These are phyloP conservation scores for Pantherophis vulpinus DNA, from an alignment of 2,797 vertebrate genomes.

Conservation along the genomic window DNA sequence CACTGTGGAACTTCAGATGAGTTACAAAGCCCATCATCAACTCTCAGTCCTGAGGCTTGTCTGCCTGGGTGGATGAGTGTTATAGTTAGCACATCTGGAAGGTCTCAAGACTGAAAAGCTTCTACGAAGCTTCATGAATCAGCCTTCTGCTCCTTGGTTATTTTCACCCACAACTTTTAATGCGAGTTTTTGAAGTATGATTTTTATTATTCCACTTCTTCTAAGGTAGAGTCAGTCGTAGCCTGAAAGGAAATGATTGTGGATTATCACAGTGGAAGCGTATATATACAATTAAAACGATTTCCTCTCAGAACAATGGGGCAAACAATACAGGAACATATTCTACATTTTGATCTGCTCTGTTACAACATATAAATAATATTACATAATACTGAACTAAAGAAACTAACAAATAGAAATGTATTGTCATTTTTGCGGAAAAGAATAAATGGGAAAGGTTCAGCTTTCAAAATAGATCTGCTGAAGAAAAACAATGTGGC, in stretches of 20 bases:
- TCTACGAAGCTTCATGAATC: not conserved
- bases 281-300: not conserved
- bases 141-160: not conserved
- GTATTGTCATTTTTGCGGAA: not conserved
- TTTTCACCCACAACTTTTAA: not conserved
- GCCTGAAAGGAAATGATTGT: not conserved
- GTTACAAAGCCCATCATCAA: not conserved
- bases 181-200: not conserved
- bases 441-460: not conserved
- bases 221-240: not conserved
- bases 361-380: not conserved
- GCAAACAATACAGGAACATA: not conserved
- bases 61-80: not conserved
- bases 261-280: not conserved
- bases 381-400: not conserved
- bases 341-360: not conserved
- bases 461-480: not conserved
- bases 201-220: slow-evolving; percentile 3
- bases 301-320: not conserved
- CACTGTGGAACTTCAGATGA: not conserved
- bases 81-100: not conserved
- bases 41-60: not conserved
- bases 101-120: not conserved
- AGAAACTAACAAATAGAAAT: not conserved
- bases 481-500: not conserved